Evolutionary conservation across 2,888 invertebrate species (phyloP), one percentile per base, ranked within the genome.

Genomic region (Boloria selene): DNA sequence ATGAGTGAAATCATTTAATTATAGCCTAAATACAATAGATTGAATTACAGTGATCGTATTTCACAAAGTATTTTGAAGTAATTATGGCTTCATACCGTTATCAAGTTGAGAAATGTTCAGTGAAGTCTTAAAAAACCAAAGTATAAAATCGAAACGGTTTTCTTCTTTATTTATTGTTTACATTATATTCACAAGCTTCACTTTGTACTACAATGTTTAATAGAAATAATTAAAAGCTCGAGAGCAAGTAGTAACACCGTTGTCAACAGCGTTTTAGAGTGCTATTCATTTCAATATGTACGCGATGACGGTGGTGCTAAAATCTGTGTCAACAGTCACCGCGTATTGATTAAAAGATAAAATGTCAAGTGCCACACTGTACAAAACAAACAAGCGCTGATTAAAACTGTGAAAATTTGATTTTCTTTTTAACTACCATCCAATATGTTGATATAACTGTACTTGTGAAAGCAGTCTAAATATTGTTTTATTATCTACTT

Each of bases 341-440:
- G 56, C 22, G 64, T 59, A 64, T 64, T 64, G 64, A 64, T 64
- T 64, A 64, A 64, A 59, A 64, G 64, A 64, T 64, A 64, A 64
- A 64, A 64, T 64, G 31, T 64, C 22, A 59, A 64, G 64, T 47
- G 6, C 52, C 16, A 47, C 51, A 64, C 45, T 22, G 26, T 16
- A 45, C 56, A 56, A 56, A 22, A 56, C 56, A 44, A 63, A 54
- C 55, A 63, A 38, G 51, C 18, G 18, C 59, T 59, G 45, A 64
- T 64, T 64, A 53, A 64, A 38, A 26, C 31, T 47, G 42, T 47
- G 50, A 51, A 60, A 60, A 51, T n/a, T 44, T 42, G 7, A 38
- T 59, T 47, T 50, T 31, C 38, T 38, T 59, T 26, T 22, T 17
- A 31, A 47, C 58, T 47, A 59, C 6, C n/a, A 47, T 4, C 7